Evolutionary conservation across 2,113 vertebrate species (phyloP).

Genomic region (Neotoma lepida): DNA sequence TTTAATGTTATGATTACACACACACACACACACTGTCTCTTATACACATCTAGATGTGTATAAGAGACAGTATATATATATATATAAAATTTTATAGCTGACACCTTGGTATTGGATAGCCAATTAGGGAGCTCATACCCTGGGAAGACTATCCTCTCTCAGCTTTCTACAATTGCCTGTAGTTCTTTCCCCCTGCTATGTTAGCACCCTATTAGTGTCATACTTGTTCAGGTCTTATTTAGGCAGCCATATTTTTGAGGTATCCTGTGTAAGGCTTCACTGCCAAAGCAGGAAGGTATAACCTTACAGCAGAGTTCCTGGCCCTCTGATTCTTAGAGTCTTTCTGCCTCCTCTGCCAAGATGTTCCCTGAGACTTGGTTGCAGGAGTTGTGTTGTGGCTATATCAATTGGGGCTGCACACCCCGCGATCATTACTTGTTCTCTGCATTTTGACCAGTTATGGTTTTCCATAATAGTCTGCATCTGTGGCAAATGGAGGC

Average conservation of each 20-base stretch:
- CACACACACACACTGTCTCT: neutral
- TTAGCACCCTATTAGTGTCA: neutral
- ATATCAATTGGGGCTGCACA: neutral
- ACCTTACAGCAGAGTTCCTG: neutral
- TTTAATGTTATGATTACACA: neutral
- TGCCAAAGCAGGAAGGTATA: neutral
- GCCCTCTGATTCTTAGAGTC: neutral
- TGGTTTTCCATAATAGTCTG: neutral
- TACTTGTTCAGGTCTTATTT: neutral
- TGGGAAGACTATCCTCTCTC: neutral
- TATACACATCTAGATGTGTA: no score
- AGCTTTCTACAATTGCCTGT: neutral
- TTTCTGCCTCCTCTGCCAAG: neutral
- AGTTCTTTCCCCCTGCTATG: neutral
- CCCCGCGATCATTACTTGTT: neutral
- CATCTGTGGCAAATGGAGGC: neutral
- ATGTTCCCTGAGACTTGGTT: neutral
- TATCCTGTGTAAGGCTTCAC: neutral
- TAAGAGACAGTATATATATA: no score
- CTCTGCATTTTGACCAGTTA: neutral
- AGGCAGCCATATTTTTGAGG: neutral
- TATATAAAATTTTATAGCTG: neutral
- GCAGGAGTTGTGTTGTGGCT: neutral
- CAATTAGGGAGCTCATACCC: neutral
- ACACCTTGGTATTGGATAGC: neutral